phyloP scores from a whole-genome alignment of 2,797 vertebrate species.

The Harpagifer antarcticus region DNA sequence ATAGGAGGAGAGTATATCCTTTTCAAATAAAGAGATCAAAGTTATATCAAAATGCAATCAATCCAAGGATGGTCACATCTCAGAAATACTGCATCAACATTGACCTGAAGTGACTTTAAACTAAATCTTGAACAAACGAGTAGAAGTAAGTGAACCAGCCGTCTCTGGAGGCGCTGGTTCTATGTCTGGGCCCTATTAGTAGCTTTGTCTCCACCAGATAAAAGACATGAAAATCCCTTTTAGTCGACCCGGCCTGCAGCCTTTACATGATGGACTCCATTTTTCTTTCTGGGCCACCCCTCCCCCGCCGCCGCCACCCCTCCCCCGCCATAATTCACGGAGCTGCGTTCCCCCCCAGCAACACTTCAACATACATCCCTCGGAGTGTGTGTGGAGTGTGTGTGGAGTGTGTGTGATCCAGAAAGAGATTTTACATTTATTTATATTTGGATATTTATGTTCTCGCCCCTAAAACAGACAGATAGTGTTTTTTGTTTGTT shows the following conservation, averaged over 20 bases:
- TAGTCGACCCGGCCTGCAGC: constrained; percentile 72
- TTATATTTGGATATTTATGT: no score
- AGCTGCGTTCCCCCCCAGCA: constrained; percentile 23
- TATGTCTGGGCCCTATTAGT: constrained; percentile 72
- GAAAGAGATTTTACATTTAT: no score
- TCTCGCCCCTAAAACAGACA: no score
- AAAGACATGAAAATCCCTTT: constrained; percentile 78
- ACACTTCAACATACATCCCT: no score
- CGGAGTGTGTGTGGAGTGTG: no score
- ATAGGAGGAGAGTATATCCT: no score
- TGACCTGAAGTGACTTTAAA: constrained; percentile 41
- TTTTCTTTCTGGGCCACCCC: constrained; percentile 48
- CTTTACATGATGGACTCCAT: constrained; percentile 67
- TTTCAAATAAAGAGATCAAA: no score
- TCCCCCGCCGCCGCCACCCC: constrained; percentile 1
- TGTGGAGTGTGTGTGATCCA: no score
- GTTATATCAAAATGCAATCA: constrained; percentile 14
- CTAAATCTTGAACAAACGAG: constrained; percentile 57
- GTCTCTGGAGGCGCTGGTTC: constrained; percentile 68
- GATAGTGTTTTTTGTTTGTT: no score
- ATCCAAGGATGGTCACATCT: neutral
- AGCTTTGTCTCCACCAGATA: constrained; percentile 70
- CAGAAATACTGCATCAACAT: constrained; percentile 12
- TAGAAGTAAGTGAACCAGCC: constrained; percentile 71
- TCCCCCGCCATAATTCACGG: constrained; percentile 64